Base-by-base conservation (phyloP, 2,888 invertebrate species). In the Odontothrips loti region DNA sequence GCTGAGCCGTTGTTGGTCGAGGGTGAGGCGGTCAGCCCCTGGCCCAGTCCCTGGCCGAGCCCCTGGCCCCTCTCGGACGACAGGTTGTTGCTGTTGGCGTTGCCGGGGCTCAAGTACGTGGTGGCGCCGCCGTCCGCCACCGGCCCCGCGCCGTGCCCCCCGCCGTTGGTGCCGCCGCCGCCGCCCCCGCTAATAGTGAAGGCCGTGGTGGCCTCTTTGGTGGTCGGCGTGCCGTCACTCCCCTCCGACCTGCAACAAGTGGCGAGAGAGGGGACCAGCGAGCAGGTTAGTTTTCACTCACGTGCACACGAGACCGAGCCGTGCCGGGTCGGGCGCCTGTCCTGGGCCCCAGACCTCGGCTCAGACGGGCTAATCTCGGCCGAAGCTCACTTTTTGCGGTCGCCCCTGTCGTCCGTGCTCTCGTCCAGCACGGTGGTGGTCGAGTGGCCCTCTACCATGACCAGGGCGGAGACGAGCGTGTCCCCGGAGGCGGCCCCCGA, bases 101-200 rank as follows among this genome's bases (percentile, higher is more conserved):
- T 93, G 85, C 93, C 93, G 9, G 93, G 93, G 85, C 93, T 92
- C 80, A 93, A 92, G 86, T 93, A 92, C 84, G 92, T 43, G 93
- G 93, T 81, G 92, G 93, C 79, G 92, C 91, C 84, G 91, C 93
- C 48, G 93, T 93, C 79, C 51, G 82, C 81, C 9, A 82, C 58
- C 27, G 80, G 68, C 79, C 92, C 93, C 34, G 93, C 93, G 8
- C 93, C 93, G 84, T 93, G 81, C 92, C 93, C 79, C 92, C 91
- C 84, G 91, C 93, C 48, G 93, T 93, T 78, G 47, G 81, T 80
- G 75, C 92, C 92, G n/a, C n/a, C n/a, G n/a, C n/a, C n/a, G 82
- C 68, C 29, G 79, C 92, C 93, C 27, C 79, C 58, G 27, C 83
- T 83, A 80, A 84, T 84, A 12, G 84, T 84, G 82, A 83, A 84